Percentiles rank a stretch among this genome's conserved stretches.
Evolutionary conservation across 2,113 vertebrate species (phyloP).

Genomic region (Diglossa brunneiventris): DNA sequence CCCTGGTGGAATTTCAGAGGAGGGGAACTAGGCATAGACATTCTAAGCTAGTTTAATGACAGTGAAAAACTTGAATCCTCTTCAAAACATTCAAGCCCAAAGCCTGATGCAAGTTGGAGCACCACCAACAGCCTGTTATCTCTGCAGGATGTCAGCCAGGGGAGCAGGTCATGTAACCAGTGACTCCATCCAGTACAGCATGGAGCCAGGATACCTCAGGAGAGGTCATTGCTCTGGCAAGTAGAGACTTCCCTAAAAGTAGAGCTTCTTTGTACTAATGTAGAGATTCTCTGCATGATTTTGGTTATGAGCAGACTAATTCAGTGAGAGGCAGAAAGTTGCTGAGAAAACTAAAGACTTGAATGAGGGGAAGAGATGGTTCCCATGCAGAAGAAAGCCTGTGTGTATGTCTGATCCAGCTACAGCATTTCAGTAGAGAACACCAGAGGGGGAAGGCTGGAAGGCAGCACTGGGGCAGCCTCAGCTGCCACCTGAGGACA

Average conservation of each 20-base stretch:
- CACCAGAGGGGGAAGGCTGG: neutral
- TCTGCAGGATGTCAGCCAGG: neutral
- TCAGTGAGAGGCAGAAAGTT: neutral
- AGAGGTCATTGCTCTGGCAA: neutral
- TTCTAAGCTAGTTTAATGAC: neutral
- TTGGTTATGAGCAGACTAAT: neutral
- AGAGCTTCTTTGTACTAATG: neutral
- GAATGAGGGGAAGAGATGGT: neutral
- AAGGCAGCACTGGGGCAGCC: neutral
- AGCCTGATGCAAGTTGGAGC: neutral
- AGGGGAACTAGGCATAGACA: neutral
- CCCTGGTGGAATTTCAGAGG: neutral
- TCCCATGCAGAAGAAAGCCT: neutral
- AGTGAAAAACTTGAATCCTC: neutral
- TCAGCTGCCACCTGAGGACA: neutral
- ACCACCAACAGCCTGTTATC: rapidly evolving
- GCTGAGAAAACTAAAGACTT: neutral
- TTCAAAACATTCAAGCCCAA: neutral
- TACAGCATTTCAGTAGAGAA: neutral
- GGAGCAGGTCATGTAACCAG: neutral
- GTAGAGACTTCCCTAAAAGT: neutral
- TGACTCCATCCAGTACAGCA: neutral
- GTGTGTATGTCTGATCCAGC: neutral
- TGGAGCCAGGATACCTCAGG: neutral
- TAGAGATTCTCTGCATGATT: neutral